Conservation (phyloP, 2,888 invertebrate species). For the Cryptus armator region DNA sequence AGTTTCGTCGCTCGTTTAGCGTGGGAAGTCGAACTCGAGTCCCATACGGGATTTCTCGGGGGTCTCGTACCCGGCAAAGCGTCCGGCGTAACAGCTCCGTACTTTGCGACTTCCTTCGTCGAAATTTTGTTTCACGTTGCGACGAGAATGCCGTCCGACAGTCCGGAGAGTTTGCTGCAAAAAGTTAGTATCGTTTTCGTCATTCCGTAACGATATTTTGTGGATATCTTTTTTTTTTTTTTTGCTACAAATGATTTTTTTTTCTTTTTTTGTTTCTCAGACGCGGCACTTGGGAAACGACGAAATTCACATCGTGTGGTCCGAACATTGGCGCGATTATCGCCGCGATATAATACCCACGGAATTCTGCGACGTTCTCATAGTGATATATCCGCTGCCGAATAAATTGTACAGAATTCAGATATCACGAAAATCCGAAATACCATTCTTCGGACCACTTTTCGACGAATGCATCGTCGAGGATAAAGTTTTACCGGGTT, state of each 20-base stretch:
- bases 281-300: slow-evolving; percentile 98
- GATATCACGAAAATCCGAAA: slow-evolving; percentile 89
- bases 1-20: slow-evolving; percentile 91
- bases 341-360: slow-evolving; percentile 98
- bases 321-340: slow-evolving; percentile 98
- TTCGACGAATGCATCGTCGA: slow-evolving; percentile 96
- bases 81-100: slow-evolving; percentile 97
- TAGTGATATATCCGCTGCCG: slow-evolving; percentile 97
- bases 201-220: neutral
- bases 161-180: slow-evolving; percentile 94
- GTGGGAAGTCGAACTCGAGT: slow-evolving; percentile 95
- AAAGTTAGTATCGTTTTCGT: slow-evolving; percentile 87
- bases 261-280: slow-evolving; percentile 84
- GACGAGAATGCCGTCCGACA: slow-evolving; percentile 97
- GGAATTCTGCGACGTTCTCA: slow-evolving; percentile 99
- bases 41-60: slow-evolving; percentile 97
- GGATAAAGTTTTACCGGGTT: slow-evolving; percentile 91
- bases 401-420: slow-evolving; percentile 95
- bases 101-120: slow-evolving; percentile 96
- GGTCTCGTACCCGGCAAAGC: slow-evolving; percentile 96
- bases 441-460: slow-evolving; percentile 97
- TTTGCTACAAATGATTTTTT: neutral
- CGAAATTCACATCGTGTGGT: slow-evolving; percentile 99
- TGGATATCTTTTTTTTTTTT: neutral
- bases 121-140: slow-evolving; percentile 99